Evolutionary conservation across 2,113 vertebrate species (phyloP).

Genomic region (Dromiciops gliroides): DNA sequence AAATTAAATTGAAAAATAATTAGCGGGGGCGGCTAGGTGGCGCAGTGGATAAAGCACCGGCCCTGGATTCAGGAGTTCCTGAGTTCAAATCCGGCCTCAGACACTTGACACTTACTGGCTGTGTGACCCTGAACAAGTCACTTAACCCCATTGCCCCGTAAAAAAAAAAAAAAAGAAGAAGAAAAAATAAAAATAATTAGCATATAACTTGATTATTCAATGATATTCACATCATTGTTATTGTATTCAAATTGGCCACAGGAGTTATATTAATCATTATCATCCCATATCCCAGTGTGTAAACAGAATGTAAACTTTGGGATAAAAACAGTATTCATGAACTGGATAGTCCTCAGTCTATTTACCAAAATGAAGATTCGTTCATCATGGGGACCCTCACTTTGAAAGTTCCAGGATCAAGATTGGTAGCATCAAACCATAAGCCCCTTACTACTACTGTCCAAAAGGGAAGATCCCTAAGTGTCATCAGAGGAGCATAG

Average conservation of each 20-base stretch:
- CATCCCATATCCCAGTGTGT: background rate
- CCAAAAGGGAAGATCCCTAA: background rate
- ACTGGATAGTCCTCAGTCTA: background rate
- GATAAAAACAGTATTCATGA: background rate
- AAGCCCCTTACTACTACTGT: background rate
- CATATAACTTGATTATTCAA: background rate
- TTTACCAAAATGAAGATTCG: background rate
- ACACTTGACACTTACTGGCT: too few species aligned
- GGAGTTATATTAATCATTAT: background rate
- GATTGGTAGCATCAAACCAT: background rate
- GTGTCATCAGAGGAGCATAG: background rate
- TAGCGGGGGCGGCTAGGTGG: too few species aligned
- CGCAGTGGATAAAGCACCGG: too few species aligned
- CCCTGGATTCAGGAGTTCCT: too few species aligned
- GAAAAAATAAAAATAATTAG: too few species aligned
- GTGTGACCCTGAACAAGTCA: too few species aligned
- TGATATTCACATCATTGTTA: background rate
- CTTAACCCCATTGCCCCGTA: too few species aligned
- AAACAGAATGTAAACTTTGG: background rate
- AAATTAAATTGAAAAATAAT: background rate
- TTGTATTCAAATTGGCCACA: background rate
- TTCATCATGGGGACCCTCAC: background rate
- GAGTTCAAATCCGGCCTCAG: too few species aligned
- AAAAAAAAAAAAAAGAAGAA: too few species aligned
- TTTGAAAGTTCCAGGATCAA: background rate